Evolutionary conservation across 2,113 vertebrate genomes (phyloP).

Genomic region (Mormoops blainvillei): DNA sequence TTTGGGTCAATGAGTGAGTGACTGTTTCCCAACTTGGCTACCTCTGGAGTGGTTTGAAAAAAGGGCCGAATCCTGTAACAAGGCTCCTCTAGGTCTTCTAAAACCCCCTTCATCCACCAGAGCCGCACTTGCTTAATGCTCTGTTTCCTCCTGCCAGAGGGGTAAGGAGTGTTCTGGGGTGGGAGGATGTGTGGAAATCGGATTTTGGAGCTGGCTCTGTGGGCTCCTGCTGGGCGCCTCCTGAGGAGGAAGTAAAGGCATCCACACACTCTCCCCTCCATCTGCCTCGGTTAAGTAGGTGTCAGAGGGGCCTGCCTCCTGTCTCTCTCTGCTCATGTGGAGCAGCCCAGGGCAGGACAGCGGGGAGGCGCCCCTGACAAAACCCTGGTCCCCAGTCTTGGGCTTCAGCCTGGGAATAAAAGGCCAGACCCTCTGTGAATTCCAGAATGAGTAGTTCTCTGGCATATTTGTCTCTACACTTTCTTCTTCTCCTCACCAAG

Average conservation of each 20-base stretch:
- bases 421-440: slow-evolving; percentile 39
- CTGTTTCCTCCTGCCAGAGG: slow-evolving; percentile 50
- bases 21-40: slow-evolving; percentile 40
- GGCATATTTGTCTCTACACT: not conserved
- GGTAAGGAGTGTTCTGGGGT: not conserved
- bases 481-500: slow-evolving; percentile 31
- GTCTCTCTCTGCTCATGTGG: slow-evolving; percentile 48
- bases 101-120: slow-evolving; percentile 35
- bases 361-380: slow-evolving; percentile 55
- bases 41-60: slow-evolving; percentile 33
- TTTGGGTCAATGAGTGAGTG: slow-evolving; percentile 19
- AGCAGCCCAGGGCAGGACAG: not conserved
- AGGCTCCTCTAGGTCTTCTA: slow-evolving; percentile 24
- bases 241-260: slow-evolving; percentile 60
- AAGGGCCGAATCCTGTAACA: not conserved
- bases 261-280: not conserved
- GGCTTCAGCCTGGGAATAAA: slow-evolving; percentile 17
- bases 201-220: slow-evolving; percentile 47
- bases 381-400: slow-evolving; percentile 17
- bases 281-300: slow-evolving; percentile 63
- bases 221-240: slow-evolving; percentile 60
- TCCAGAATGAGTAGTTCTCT: slow-evolving; percentile 57
- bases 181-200: slow-evolving; percentile 65
- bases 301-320: slow-evolving; percentile 55
- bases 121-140: slow-evolving; percentile 46